These are phyloP conservation scores for Erebia epiphron DNA, from an alignment of 2,888 invertebrate species.

Conservation along the genomic window DNA sequence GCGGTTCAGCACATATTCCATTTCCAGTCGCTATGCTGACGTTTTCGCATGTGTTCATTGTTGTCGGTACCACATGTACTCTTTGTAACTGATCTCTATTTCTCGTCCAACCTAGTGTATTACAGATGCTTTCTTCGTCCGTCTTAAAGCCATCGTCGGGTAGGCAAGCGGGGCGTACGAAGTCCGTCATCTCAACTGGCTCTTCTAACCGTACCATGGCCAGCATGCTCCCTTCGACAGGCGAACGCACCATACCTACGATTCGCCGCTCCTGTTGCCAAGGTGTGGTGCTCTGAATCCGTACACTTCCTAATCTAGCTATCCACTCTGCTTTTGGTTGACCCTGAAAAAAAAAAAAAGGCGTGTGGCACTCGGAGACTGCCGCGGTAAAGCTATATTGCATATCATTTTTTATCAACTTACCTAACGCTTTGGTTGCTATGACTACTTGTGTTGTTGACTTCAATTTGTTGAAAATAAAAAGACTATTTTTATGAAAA, in stretches of 20 bases:
- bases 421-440: too few relatives aligned
- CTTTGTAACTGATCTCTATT: constrained; percentile 92
- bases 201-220: constrained; percentile 91
- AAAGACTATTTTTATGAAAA: too few relatives aligned
- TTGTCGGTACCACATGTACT: constrained; percentile 88
- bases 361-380: too few relatives aligned
- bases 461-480: too few relatives aligned
- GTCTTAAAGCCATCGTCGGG: constrained; percentile 80
- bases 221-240: constrained; percentile 93
- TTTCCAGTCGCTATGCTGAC: constrained; percentile 92
- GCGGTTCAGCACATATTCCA: constrained; percentile 91
- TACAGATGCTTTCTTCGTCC: constrained; percentile 82
- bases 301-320: constrained; percentile 89
- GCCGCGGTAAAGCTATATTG: too few relatives aligned
- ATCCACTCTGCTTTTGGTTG: constrained; percentile 95
- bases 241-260: constrained; percentile 94
- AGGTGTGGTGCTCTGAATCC: constrained; percentile 90
- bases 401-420: too few relatives aligned
- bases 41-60: constrained; percentile 93
- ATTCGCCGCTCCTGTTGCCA: constrained; percentile 94
- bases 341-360: too few relatives aligned
- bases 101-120: constrained; percentile 93
- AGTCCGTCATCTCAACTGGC: constrained; percentile 89
- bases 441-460: too few relatives aligned
- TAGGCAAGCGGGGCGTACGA: constrained; percentile 91